Evolutionary conservation across 2,888 invertebrate species (phyloP).

Genomic region (Rosalia funebris): DNA sequence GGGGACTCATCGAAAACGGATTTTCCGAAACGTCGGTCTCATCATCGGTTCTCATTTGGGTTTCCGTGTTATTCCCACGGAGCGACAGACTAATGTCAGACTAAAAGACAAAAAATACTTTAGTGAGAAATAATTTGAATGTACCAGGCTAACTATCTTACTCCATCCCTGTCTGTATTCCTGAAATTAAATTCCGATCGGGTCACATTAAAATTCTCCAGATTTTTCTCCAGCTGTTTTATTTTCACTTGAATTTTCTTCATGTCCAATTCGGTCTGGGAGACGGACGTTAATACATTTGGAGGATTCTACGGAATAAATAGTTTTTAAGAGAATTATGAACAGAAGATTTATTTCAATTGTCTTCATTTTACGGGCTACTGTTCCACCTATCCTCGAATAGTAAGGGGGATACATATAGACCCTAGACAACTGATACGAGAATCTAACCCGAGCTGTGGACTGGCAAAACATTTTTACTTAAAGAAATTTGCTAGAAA

Average conservation of each 20-base stretch:
- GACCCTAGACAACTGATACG: too few relatives aligned
- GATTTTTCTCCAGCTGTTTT: slow-evolving; percentile 53
- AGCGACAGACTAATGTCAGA: slow-evolving; percentile 44
- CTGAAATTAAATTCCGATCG: slow-evolving; percentile 30
- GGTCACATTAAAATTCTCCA: slow-evolving; percentile 50
- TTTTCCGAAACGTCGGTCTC: slow-evolving; percentile 39
- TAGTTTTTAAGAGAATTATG: background rate
- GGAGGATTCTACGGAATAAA: slow-evolving; percentile 14
- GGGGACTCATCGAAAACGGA: slow-evolving; percentile 38
- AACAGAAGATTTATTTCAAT: too few relatives aligned
- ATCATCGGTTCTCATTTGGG: slow-evolving; percentile 33
- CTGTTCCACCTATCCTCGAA: too few relatives aligned
- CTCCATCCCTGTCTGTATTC: slow-evolving; percentile 34
- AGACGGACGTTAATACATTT: slow-evolving; percentile 36
- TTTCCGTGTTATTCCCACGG: slow-evolving; percentile 35
- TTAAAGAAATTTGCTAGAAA: too few relatives aligned
- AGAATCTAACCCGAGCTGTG: too few relatives aligned
- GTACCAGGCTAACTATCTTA: slow-evolving; percentile 11
- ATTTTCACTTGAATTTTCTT: slow-evolving; percentile 56
- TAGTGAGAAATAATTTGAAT: background rate
- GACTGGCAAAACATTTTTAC: too few relatives aligned
- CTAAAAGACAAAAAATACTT: slow-evolving; percentile 26
- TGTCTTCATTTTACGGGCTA: too few relatives aligned
- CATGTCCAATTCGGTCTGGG: slow-evolving; percentile 55
- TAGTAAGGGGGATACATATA: too few relatives aligned